These are phyloP conservation scores for Thermophis baileyi DNA, from an alignment of 2,113 vertebrate genomes.

Conservation along the genomic window DNA sequence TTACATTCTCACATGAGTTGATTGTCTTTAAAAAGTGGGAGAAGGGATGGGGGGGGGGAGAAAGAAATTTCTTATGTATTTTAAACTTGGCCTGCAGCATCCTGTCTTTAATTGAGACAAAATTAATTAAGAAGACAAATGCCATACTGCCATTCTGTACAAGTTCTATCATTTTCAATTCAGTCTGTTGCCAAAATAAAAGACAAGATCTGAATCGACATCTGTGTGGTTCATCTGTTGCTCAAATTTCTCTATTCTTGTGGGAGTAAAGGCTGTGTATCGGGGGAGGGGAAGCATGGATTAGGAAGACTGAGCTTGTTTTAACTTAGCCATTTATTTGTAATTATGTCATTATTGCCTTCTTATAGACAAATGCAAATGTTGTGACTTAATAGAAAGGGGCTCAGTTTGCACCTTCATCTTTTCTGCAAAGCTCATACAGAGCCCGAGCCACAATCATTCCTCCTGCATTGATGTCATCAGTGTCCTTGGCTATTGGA, in stretches of 20 bases:
- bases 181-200: conserved; percentile 52
- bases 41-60: background rate
- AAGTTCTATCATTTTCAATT: conserved; percentile 37
- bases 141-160: conserved; percentile 14
- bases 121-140: conserved; percentile 29
- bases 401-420: background rate
- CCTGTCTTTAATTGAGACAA: conserved; percentile 7
- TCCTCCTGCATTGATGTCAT: background rate
- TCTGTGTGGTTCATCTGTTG: conserved; percentile 34
- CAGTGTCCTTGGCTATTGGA: background rate
- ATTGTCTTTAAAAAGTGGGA: background rate
- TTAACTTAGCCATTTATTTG: background rate
- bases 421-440: background rate
- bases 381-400: background rate
- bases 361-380: conserved; percentile 23
- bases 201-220: conserved; percentile 27
- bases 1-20: background rate
- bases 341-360: conserved; percentile 14
- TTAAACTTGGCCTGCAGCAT: conserved; percentile 2
- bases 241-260: conserved; percentile 24
- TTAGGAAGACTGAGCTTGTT: background rate
- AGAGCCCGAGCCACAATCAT: background rate
- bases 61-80: conserved; percentile 7
- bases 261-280: background rate
- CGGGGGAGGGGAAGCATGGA: background rate